Evolutionary conservation across 1,140 invertebrate species (phyloP), one percentile per base, ranked within the genome.

Genomic region (Odontomachus brunneus): DNA sequence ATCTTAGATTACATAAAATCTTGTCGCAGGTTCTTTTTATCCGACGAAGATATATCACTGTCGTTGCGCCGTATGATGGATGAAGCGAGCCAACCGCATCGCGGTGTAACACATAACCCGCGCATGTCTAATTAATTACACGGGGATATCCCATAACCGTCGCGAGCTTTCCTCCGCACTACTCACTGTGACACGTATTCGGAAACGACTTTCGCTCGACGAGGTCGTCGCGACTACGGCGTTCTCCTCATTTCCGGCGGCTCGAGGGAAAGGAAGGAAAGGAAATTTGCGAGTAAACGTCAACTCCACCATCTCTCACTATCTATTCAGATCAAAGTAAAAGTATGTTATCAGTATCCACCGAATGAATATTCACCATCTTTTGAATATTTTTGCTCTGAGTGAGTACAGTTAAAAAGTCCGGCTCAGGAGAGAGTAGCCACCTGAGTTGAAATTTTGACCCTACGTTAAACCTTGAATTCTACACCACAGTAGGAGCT

Each of bases 61-160:
- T 76, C 74, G 24, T 22, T 22, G 48, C 19, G 26, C 24, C 3
- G 3, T 65, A 24, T 76, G 74, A 76, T 76, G 60, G 19, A 66
- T 76, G 74, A 19, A 22, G 26, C 44, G 48, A n/a, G n/a, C 15
- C 15, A 55, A 57, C 29, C 38, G 38, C 69, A 51, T 51, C 62
- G 19, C 51, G 29, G 60, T 44, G 9, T 66, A 66, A 66, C 66
- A 38, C 22, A 53, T 53, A 66, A 76, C 9, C 11, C n/a, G 48
- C 33, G 49, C 51, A 29, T 33, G 48, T 76, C 29, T 53, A 76
- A 76, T 65, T 76, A 66, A 76, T 76, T 76, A 76, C 53, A 14
- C 44, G 22, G 44, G 2, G 38, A 75, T 65, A 38, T 53, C 24
- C 33, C 22, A 26, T 26, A 44, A 44, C 19, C 29, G 29, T n/a